Base-by-base conservation (phyloP, 2,797 vertebrate genomes). In the Notoglanidium macrostoma region DNA sequence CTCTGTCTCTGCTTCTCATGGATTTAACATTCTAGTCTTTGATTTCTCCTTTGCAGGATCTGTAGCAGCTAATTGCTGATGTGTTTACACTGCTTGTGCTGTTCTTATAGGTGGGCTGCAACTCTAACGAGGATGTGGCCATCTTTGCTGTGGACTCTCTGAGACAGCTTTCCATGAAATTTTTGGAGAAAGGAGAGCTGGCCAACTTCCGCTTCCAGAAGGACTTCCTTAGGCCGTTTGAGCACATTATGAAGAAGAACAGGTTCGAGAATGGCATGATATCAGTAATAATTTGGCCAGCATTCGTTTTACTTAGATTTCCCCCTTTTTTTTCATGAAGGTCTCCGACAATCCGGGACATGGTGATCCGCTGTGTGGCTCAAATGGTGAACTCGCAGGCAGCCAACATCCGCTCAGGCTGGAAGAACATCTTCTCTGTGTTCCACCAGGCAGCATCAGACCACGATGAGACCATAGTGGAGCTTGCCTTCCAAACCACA, bases 141-240 rank as follows among this genome's bases (percentile, higher is more conserved):
- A 98, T 99, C 90, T 99, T 99, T 92, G 98, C 98, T 0, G 97
- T 99, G 89, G 98, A 99, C 90, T 99, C 98, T 0, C 91, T 99
- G 90, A 95, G 98, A 90, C 98, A 99, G 46, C 96, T 99, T 29
- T 99, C 98, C 83, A 98, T 99, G 98, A 99, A 99, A 92, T 99
- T 98, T 91, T 94, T 99, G 90, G 98, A 99, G 93, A 99, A 98
- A 92, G 98, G 98, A 92, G 98, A 99, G 90, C 92, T 99, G 90
- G 98, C 98, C 89, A 99, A 99, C 92, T 99, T 99, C 92, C 97
- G 98, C 88, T 99, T 99, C 94, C 98, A 99, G 93, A 99, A 99
- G 86, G 98, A 99, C 91, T 99, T 99, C 92, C 94, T 99, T 80
- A 94, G 98, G 90, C 98, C 98, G 40, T 99, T 99, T 94, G 98